These are phyloP conservation scores for Pyrgus malvae DNA, from an alignment of 2,888 invertebrate genomes.

Conservation along the genomic window DNA sequence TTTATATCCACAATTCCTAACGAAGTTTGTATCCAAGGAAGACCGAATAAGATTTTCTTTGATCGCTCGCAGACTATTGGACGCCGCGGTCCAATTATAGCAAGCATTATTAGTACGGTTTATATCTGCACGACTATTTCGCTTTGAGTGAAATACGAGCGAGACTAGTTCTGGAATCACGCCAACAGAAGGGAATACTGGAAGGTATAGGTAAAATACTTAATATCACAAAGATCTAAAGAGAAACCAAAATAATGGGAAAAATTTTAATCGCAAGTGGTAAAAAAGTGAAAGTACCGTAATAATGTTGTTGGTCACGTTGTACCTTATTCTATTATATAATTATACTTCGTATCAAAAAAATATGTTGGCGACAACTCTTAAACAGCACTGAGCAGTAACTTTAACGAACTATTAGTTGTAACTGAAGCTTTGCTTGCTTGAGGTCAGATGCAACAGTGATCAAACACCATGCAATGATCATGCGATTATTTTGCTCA, in stretches of 20 bases:
- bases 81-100: slow-evolving; percentile 66
- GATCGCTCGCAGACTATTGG: slow-evolving; percentile 55
- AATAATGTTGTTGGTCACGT: too few relatives aligned
- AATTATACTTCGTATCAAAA: too few relatives aligned
- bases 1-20: not conserved
- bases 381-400: too few relatives aligned
- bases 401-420: too few relatives aligned
- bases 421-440: too few relatives aligned
- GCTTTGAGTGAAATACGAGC: slow-evolving; percentile 68
- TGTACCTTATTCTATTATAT: too few relatives aligned
- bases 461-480: too few relatives aligned
- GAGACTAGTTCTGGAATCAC: slow-evolving; percentile 51
- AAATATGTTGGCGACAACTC: too few relatives aligned
- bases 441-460: too few relatives aligned
- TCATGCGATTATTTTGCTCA: too few relatives aligned
- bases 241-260: not conserved
- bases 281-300: too few relatives aligned
- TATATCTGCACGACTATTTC: slow-evolving; percentile 61
- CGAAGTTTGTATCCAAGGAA: slow-evolving; percentile 2
- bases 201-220: slow-evolving; percentile 33
- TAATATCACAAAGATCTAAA: too few relatives aligned
- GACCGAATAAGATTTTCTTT: slow-evolving; percentile 34
- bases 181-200: slow-evolving; percentile 51
- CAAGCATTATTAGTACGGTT: slow-evolving; percentile 58
- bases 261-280: not conserved